Evolutionary conservation across 2,888 invertebrate genomes (phyloP), one percentile per base, ranked within the genome.

Genomic region (Heteropelma amictum): DNA sequence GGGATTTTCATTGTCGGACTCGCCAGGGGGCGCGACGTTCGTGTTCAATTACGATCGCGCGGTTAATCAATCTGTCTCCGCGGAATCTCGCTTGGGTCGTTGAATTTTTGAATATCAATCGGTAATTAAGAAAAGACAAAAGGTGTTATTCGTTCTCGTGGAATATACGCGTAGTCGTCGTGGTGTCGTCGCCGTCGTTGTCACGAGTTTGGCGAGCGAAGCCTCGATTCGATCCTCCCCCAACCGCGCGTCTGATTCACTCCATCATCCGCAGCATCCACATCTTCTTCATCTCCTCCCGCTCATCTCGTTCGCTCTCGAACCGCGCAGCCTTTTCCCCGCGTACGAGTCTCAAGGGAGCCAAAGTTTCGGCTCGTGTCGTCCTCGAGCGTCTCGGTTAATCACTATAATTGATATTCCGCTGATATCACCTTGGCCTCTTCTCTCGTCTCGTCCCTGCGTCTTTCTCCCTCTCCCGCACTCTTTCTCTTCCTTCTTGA

Each of bases 391-490:
- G 87, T 89, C 89, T 87, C 83, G 83, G 88, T 87, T 89, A 89
- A 89, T 89, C 88, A 89, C 87, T 87, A 88, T 89, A 89, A 89
- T 89, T 89, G 89, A 89, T 89, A 89, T 89, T 89, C 89, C 87
- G 84, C 81, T 86, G 88, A 88, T 88, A 88, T 87, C 88, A 87
- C 86, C 87, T 79, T 79, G 77, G 77, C 75, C 76, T 76, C 76
- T 75, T 65, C 33, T 76, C 76, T 71, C 76, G 70, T 61, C 23
- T 67, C 76, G 54, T 58, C 77, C 77, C 79, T 10, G 10, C 8
- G 14, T 17, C 35, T 28, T 38, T 17, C n/a, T 42, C 65, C 45
- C 54, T 30, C 19, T 54, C 53, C 28, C 14, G 8, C 35, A 26
- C 63, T 28, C 17, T 12, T n/a, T 45, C 65, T 45, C 53, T 17